Evolutionary conservation across 35 echinoderm and acorn worm species (phyloP).

Genomic region (Heliocidaris tuberculata): DNA sequence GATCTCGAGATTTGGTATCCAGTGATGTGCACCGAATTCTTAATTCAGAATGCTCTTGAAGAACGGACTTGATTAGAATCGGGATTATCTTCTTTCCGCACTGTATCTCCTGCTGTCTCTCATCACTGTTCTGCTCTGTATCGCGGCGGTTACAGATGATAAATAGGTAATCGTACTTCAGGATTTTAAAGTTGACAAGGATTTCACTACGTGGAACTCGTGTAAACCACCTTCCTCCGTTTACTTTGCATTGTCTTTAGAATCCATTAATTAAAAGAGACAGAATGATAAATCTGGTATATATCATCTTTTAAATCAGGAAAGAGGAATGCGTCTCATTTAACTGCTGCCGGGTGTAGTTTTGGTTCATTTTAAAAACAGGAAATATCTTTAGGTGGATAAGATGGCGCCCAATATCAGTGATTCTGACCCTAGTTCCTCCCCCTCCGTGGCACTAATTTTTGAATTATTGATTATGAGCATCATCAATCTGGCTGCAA

Average conservation of each 20-base stretch:
- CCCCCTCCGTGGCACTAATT: constrained; percentile 3
- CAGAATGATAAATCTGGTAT: background rate
- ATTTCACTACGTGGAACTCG: background rate
- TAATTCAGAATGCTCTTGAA: background rate
- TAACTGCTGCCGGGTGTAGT: background rate
- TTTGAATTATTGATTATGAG: constrained; percentile 56
- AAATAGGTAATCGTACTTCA: background rate
- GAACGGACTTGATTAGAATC: background rate
- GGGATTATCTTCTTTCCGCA: background rate
- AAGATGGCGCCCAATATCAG: background rate
- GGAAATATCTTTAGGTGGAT: background rate
- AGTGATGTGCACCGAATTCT: background rate
- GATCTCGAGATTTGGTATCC: background rate
- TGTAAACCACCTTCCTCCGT: too few species aligned
- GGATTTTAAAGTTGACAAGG: background rate
- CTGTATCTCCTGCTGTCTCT: background rate
- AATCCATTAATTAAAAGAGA: background rate
- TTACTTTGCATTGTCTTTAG: background rate
- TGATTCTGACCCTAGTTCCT: background rate
- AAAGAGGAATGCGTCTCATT: background rate
- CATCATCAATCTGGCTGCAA: constrained; percentile 56
- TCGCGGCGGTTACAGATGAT: background rate
- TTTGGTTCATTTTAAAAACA: background rate
- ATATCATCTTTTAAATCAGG: too few species aligned
- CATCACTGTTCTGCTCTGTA: background rate